These are phyloP conservation scores for Phrynocephalus vlangalii DNA, from an alignment of 2,797 vertebrate species.

Conservation along the genomic window DNA sequence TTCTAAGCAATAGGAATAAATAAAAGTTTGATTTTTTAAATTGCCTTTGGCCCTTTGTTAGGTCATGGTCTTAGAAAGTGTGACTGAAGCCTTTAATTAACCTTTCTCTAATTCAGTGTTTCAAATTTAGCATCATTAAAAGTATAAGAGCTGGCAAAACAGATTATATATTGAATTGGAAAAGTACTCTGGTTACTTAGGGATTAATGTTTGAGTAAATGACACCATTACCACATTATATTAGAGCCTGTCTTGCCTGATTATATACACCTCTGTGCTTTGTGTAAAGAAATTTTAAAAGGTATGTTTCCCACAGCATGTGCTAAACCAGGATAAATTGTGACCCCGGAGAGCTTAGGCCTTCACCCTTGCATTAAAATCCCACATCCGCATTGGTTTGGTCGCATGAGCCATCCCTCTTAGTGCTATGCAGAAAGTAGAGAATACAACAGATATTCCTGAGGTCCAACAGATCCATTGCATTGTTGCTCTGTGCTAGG, in stretches of 20 bases:
- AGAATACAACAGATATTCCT: no score
- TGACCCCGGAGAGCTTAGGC: neutral
- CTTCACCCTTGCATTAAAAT: neutral
- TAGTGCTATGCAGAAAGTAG: no score
- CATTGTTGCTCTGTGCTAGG: no score
- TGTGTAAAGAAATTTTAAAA: neutral
- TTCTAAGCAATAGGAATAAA: constrained; percentile 64
- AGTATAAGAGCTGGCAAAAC: constrained; percentile 51
- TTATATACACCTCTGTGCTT: neutral
- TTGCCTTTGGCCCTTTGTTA: constrained; percentile 65
- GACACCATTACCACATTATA: constrained; percentile 22
- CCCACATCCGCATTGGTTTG: neutral
- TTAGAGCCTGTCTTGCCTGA: constrained; percentile 23
- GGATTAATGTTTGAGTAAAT: constrained; percentile 19
- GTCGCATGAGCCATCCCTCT: neutral
- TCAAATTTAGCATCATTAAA: constrained; percentile 64
- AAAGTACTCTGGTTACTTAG: constrained; percentile 35
- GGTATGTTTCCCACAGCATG: neutral
- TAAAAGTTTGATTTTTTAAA: constrained; percentile 59
- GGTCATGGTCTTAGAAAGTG: constrained; percentile 59
- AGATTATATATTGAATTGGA: constrained; percentile 30
- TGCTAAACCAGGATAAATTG: neutral
- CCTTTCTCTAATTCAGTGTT: constrained; percentile 66
- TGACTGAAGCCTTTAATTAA: constrained; percentile 73
- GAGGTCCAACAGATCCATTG: no score